Base-by-base conservation (phyloP, 2,888 invertebrate species). In the Megaustenia siamemsis region DNA sequence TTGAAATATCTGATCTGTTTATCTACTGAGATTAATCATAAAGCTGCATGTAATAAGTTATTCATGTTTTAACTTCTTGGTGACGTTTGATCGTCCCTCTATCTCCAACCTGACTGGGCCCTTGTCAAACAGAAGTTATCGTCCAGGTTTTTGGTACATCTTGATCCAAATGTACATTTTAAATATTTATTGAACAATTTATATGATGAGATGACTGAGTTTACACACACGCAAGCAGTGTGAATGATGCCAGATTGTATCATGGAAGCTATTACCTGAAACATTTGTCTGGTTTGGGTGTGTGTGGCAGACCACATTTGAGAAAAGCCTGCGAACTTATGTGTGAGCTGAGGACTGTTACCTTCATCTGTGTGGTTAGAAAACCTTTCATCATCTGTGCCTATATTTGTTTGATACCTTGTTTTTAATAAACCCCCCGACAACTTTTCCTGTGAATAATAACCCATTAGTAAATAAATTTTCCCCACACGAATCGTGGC, bases 391-490 rank as follows among this genome's bases (percentile, higher is more conserved):
- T 60, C n/a, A 60, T 60, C 60, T 60, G 28, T 60, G 60, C 60
- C 60, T 21, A 60, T 60, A 60, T 60, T 60, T 60, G 21, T 60
- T 28, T n/a, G 60, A 28, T 21, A 28, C 60, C 60, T 60, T 60
- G 28, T 60, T 60, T 4, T 21, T 8, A 24, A n/a, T n/a, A 28
- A 28, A 60, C 28, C 60, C 60, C 15, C n/a, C 24, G n/a, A n/a
- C n/a, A 60, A 60, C 60, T n/a, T 60, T 60, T 60, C 60, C 60
- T 60, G 60, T 60, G 60, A 60, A 60, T 60, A 60, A 60, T 60
- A 28, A 28, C 10, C 60, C 60, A 60, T 69, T 43, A 69, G 40
- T 69, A 24, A 69, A 43, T 69, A 69, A 69, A 69, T 43, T 21
- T 35, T 8, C 38, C 69, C 43, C 18, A 43, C 43, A 40, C 32